Evolutionary conservation across 2,888 invertebrate species (phyloP).

Genomic region (Harpagoxenus sublaevis): DNA sequence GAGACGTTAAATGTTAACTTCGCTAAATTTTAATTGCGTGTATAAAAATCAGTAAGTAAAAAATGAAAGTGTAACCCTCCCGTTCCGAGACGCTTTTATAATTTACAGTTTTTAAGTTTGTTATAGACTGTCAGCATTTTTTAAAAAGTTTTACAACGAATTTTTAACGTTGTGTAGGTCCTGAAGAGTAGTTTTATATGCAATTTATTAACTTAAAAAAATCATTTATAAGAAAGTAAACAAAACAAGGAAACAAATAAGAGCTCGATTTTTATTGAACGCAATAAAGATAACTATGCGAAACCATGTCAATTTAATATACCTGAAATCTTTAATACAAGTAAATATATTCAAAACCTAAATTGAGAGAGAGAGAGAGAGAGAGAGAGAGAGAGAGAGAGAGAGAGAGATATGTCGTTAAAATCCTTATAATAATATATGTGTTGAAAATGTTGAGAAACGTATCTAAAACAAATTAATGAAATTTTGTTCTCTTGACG

Average conservation of each 20-base stretch:
- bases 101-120: slow-evolving; percentile 19
- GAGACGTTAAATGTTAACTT: slow-evolving; percentile 25
- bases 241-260: slow-evolving; percentile 20
- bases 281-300: slow-evolving; percentile 32
- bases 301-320: slow-evolving; percentile 52
- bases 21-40: slow-evolving; percentile 8
- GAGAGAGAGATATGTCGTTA: no score
- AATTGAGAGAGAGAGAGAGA: no score
- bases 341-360: slow-evolving; percentile 30
- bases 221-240: slow-evolving; percentile 29
- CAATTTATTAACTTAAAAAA: slow-evolving; percentile 8
- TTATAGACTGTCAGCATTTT: slow-evolving; percentile 6
- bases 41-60: slow-evolving; percentile 18
- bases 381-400: no score
- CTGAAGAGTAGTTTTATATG: background rate
- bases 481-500: background rate
- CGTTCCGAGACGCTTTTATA: background rate
- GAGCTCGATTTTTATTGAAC: slow-evolving; percentile 31
- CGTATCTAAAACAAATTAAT: background rate
- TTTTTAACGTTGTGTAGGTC: background rate
- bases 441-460: background rate
- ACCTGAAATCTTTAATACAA: slow-evolving; percentile 20
- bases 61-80: slow-evolving; percentile 8
- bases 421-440: background rate
- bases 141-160: slow-evolving; percentile 8